Evolutionary conservation across 2,797 vertebrate species (phyloP).

Genomic region (Peromyscus melanophrys): DNA sequence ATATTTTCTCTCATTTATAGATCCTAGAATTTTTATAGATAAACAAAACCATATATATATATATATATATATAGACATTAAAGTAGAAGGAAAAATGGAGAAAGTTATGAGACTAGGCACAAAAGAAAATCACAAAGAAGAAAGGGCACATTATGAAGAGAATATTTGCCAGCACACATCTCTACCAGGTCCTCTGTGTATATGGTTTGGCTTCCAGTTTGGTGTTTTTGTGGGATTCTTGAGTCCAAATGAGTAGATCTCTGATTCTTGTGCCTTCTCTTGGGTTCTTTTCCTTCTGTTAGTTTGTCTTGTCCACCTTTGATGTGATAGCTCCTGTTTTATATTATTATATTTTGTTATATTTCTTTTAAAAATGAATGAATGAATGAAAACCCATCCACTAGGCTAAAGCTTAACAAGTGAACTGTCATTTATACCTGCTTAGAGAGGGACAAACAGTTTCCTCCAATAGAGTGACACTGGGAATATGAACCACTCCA

Average conservation of each 20-base stretch:
- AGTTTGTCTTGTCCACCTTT: no score
- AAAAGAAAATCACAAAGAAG: not conserved
- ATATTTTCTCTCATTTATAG: not conserved
- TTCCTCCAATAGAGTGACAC: not conserved
- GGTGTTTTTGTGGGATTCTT: not conserved
- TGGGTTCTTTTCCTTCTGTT: not conserved
- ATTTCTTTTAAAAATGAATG: not conserved
- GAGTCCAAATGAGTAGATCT: not conserved
- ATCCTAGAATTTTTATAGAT: not conserved
- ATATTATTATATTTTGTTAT: not conserved
- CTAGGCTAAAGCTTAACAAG: not conserved
- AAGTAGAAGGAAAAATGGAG: not conserved
- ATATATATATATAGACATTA: not conserved
- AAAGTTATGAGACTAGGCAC: not conserved
- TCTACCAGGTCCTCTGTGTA: not conserved
- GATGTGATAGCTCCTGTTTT: not conserved
- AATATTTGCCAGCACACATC: no score
- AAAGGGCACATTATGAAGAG: not conserved
- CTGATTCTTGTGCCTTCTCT: not conserved
- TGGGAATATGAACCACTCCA: not conserved
- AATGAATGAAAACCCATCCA: not conserved
- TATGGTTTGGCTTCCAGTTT: not conserved
- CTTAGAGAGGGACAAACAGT: no score
- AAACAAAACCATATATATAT: not conserved
- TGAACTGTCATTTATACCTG: not conserved